These are phyloP conservation scores for Noctilio leporinus DNA, from an alignment of 2,113 vertebrate species.

Conservation along the genomic window DNA sequence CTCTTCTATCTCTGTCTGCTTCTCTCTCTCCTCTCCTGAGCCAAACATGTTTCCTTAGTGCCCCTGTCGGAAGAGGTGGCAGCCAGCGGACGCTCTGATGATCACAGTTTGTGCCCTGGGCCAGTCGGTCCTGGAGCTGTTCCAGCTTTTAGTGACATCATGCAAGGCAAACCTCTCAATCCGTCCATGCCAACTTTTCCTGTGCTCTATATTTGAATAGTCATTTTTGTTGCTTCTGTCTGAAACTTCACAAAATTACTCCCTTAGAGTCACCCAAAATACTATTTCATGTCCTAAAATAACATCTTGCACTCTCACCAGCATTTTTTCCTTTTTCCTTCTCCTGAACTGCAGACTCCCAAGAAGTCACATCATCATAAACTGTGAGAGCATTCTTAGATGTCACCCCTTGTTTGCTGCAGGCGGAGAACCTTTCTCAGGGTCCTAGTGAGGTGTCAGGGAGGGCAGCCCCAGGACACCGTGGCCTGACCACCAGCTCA, in stretches of 20 bases:
- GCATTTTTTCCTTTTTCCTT: not conserved
- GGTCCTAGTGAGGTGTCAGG: accelerated
- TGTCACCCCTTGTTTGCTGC: accelerated
- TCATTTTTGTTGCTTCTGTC: not conserved
- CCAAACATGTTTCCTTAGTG: not conserved
- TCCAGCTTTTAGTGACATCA: not conserved
- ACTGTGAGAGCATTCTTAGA: not conserved
- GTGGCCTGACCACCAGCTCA: not conserved
- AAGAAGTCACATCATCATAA: not conserved
- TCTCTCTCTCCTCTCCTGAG: not conserved
- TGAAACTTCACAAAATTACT: slow-evolving; percentile 27
- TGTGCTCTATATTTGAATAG: not conserved
- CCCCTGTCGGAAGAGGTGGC: not conserved
- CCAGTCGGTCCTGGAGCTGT: not conserved
- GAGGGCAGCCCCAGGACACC: not conserved
- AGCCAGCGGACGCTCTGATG: not conserved
- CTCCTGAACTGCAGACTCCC: not conserved
- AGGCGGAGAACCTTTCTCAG: not conserved
- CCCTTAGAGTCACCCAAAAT: slow-evolving; percentile 33
- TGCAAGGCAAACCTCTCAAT: not conserved
- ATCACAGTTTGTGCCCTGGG: not conserved
- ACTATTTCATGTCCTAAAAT: slow-evolving; percentile 37
- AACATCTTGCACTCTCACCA: not conserved
- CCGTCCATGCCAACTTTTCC: not conserved
- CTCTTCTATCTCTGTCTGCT: not conserved